These are phyloP conservation scores for Pseudachorutes palmiensis DNA, from an alignment of 1,140 invertebrate species.

Conservation along the genomic window DNA sequence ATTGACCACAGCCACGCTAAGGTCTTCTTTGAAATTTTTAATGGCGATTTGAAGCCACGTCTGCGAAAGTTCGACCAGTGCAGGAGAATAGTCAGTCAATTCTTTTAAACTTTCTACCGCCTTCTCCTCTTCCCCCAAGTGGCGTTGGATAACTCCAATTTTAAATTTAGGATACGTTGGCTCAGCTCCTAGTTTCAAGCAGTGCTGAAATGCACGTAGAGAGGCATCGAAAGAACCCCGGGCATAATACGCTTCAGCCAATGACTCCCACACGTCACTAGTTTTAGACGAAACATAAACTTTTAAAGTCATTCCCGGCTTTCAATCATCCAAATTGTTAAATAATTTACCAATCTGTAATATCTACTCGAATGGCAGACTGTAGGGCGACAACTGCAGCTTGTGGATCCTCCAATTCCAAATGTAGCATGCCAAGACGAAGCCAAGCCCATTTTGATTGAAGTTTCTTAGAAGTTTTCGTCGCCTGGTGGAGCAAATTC, in stretches of 20 bases:
- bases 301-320: not conserved
- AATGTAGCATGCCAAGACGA: constrained; percentile 62
- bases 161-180: constrained; percentile 67
- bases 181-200: constrained; percentile 56
- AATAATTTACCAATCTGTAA: constrained; percentile 52
- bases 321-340: constrained; percentile 3
- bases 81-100: constrained; percentile 9
- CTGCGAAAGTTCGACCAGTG: constrained; percentile 22
- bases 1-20: constrained; percentile 14
- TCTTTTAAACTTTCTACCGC: constrained; percentile 19
- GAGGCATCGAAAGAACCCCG: constrained; percentile 76
- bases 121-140: constrained; percentile 19
- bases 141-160: constrained; percentile 58
- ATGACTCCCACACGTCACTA: constrained; percentile 68
- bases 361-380: constrained; percentile 63
- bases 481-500: constrained; percentile 33
- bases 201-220: constrained; percentile 65
- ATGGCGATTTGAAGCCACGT: constrained; percentile 15
- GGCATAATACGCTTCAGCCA: constrained; percentile 76
- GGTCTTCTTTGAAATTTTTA: constrained; percentile 18
- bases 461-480: constrained; percentile 45
- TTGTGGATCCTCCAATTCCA: constrained; percentile 58
- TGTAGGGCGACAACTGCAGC: constrained; percentile 67
- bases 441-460: constrained; percentile 70
- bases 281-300: too few species aligned